Conservation (phyloP, 1,140 invertebrate species). For the Bradynema listronoti region DNA sequence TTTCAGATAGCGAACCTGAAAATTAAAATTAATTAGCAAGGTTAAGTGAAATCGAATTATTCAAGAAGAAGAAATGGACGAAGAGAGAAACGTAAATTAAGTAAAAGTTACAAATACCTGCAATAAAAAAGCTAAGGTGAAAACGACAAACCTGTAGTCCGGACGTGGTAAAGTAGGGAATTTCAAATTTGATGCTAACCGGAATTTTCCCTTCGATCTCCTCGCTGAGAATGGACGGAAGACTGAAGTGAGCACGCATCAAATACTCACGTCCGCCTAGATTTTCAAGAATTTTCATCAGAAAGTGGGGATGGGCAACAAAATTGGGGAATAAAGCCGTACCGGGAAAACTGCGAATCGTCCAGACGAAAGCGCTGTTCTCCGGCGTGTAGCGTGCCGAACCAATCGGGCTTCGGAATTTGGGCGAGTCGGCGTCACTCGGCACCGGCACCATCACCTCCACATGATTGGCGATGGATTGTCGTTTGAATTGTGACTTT, state of each 20-base stretch:
- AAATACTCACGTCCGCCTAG: slow-evolving; percentile 89
- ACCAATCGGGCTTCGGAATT: slow-evolving; percentile 63
- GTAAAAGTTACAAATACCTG: background rate
- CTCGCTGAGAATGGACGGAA: slow-evolving; percentile 79
- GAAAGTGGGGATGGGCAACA: no score
- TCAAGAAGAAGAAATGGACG: no score
- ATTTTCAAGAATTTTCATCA: slow-evolving; percentile 6
- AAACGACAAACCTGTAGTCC: slow-evolving; percentile 64
- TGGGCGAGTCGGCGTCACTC: slow-evolving; percentile 63
- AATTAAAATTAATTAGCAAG: slow-evolving; percentile 14
- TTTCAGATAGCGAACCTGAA: slow-evolving; percentile 81
- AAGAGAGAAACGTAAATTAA: no score
- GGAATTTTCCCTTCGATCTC: slow-evolving; percentile 93
- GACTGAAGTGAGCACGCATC: slow-evolving; percentile 95
- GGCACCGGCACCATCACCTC: slow-evolving; percentile 63
- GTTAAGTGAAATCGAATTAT: no score
- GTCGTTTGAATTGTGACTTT: slow-evolving; percentile 94
- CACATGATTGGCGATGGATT: slow-evolving; percentile 72
- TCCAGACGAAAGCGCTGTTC: slow-evolving; percentile 64
- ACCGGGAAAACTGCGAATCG: slow-evolving; percentile 58
- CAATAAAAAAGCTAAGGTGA: slow-evolving; percentile 1
- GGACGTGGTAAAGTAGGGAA: slow-evolving; percentile 98
- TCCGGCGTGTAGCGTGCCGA: slow-evolving; percentile 63
- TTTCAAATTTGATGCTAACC: slow-evolving; percentile 98
- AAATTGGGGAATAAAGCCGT: no score